Percentiles rank a stretch among this genome's conserved stretches.
Evolutionary conservation across 2,797 vertebrate genomes (phyloP).

Genomic region (Thamnophis elegans): DNA sequence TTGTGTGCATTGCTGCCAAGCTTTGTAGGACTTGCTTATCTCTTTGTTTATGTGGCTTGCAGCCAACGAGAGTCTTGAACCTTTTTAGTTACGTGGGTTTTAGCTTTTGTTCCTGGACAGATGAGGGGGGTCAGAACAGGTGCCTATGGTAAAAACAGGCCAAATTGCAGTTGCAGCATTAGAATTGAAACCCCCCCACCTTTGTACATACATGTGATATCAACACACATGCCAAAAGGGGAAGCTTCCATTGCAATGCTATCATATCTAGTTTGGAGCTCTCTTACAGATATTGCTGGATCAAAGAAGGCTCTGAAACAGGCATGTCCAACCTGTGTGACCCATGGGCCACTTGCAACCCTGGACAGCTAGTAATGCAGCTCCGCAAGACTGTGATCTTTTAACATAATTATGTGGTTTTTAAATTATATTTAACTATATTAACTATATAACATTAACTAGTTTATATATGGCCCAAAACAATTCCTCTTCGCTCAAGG

Average conservation of each 20-base stretch:
- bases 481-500: background rate
- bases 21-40: too few species aligned
- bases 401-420: background rate
- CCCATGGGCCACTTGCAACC: background rate
- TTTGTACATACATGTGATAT: background rate
- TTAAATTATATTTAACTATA: background rate
- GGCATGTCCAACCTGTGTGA: background rate
- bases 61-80: too few species aligned
- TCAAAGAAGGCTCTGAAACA: background rate
- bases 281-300: background rate
- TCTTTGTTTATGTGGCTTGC: too few species aligned
- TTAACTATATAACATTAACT: background rate
- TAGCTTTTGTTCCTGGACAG: too few species aligned
- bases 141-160: background rate
- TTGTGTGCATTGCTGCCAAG: too few species aligned
- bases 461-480: background rate
- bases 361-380: background rate
- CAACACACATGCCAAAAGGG: background rate
- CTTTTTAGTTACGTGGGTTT: too few species aligned
- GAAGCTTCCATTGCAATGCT: background rate
- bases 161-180: background rate
- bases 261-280: background rate
- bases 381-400: background rate
- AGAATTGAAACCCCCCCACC: background rate
- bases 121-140: too few species aligned